These are phyloP conservation scores for Sepioteuthis lessoniana DNA, from an alignment of 2,888 invertebrate genomes.

Conservation along the genomic window DNA sequence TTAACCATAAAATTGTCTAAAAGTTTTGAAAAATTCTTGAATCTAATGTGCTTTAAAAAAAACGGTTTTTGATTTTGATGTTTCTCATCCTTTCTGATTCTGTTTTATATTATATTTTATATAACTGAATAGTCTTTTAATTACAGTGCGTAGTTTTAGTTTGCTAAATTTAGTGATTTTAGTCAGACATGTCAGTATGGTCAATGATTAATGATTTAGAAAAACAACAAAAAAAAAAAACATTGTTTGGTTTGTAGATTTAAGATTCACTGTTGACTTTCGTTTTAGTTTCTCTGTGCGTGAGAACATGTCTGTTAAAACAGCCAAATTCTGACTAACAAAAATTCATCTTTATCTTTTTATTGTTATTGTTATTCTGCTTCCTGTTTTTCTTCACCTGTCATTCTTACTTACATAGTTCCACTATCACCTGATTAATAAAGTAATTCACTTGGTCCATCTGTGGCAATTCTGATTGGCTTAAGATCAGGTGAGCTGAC, in stretches of 20 bases:
- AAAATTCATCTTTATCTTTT: not conserved
- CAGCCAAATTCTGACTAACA: not conserved
- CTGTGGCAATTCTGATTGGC: not conserved
- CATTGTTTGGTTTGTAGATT: no score
- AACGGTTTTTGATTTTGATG: no score
- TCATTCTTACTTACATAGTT: not conserved
- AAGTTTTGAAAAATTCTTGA: no score
- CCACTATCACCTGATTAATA: not conserved
- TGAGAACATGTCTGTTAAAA: not conserved
- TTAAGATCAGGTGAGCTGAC: slow-evolving; percentile 33
- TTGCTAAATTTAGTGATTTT: not conserved
- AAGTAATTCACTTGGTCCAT: not conserved
- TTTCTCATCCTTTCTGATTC: no score
- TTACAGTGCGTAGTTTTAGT: not conserved
- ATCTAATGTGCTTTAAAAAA: no score
- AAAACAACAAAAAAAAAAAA: no score
- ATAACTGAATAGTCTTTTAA: not conserved
- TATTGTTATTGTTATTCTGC: not conserved
- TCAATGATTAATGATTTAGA: no score
- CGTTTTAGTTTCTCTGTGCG: not conserved
- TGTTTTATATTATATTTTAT: not conserved
- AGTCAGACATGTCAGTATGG: no score
- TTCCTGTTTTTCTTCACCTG: not conserved
- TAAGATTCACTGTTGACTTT: not conserved
- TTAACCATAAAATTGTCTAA: no score